Base-by-base conservation (phyloP, 1,140 invertebrate genomes). In the Nephila pilipes region DNA sequence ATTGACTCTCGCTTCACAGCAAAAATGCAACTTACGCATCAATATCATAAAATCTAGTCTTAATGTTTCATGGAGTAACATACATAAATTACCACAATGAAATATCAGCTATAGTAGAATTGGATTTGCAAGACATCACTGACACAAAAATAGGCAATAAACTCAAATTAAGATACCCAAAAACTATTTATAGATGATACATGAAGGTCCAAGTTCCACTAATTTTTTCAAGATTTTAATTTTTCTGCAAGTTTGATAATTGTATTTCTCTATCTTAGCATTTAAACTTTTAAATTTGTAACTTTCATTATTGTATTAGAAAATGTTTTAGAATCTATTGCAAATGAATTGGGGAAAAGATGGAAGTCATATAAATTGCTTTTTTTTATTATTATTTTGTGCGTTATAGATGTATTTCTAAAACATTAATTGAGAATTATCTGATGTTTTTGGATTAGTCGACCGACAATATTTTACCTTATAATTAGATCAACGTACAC, bases 61-160 rank as follows among this genome's bases (percentile, higher is more conserved):
- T 75, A 69, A 5, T 46, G 5, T 69, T 12, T 65, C n/a, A 38
- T 6, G 38, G 20, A 75, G 58, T 36, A 46, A 18, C 32, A 75
- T 25, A 69, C 36, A 65, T 65, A 85, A 55, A 85, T 20, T 32
- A 58, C 12, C 32, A 36, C 18, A 36, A 88, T 63, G n/a, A 54
- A 88, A 75, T 88, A 25, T 54, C 32, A 55, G 29, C 87, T 88
- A 55, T 25, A 54, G 32, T 87, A 65, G 60, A 88, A 25, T 55
- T 54, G n/a, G n/a, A 32, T n/a, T 54, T 55, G 22, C 0, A 54
- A 54, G 12, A 75, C 87, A 54, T 69, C 58, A 88, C 46, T 63
- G 38, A 88, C 87, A 88, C 65, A 88, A 88, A 88, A 88, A 88
- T 69, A 88, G 75, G 25, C 57, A 87, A 14, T 88, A 16, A 88